Base-by-base conservation (phyloP, 2,797 vertebrate genomes). In the Notolabrus celidotus region DNA sequence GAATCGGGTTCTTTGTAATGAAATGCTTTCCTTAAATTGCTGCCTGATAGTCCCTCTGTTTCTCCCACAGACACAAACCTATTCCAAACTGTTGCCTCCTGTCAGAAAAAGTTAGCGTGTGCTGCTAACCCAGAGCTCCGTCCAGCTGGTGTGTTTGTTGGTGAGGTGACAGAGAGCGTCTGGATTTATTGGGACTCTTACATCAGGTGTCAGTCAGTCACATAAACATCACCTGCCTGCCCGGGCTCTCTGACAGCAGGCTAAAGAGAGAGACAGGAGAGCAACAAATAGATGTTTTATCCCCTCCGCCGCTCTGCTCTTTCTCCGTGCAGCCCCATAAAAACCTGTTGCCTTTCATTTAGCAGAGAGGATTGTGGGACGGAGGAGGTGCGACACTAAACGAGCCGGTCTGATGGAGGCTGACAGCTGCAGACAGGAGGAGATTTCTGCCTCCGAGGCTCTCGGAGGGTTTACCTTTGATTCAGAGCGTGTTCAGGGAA, bases 281-380 rank as follows among this genome's bases (percentile, higher is more conserved):
- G 49, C 59, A 63, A 55, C 56, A 86, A 80, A 83, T 74, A 17
- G 10, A 59, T 73, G 71, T 67, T 84, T 87, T 84, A 83, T 80
- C 60, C 39, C 46, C 60, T 39, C 46, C 27, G 50, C 51, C 15
- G 7, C 67, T 1, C 27, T 17, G 33, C 52, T 51, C 33, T 45
- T 19, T 23, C 62, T 36, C 72, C 79, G 47, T 60, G 67, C 15
- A 2, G 39, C 4, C 55, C 77, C 64, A 68, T 79, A 79, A 87
- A 87, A 87, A 80, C 71, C 71, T 79, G 79, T 74, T 74, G 82
- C 70, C 60, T 82, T 73, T 83, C 45, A 78, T 88, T 89, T 80
- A 75, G 61, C 70, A 53, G 70, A 79, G 51, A 49, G 23, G 61
- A 27, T 53, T 60, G 63, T 23, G 52, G 58, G 71, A 23, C 2